Base-by-base conservation (phyloP, 2,113 vertebrate genomes). In the Ceyx cyanopectus region DNA sequence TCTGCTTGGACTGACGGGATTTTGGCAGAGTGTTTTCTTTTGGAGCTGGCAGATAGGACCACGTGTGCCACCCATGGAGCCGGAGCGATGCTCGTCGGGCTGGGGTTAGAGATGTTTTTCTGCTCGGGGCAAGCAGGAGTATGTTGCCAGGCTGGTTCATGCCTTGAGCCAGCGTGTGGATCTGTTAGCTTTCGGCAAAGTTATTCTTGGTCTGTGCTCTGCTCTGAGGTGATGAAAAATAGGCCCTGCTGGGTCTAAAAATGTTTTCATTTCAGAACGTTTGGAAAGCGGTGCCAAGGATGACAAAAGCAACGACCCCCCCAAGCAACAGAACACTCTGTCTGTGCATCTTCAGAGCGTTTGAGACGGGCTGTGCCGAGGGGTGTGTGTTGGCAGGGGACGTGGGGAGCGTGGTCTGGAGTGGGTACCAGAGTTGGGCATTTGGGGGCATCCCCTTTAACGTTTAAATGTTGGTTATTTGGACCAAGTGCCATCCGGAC, bases 281-380 rank as follows among this genome's bases (percentile, higher is more conserved):
- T 84, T 79, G 61, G 70, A 50, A 50, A 91, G 67, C 2, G 0
- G 30, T 12, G 75, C 93, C 89, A 87, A 81, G 48, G 58, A 86
- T 85, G 84, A 89, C 94, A 91, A 87, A 89, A 84, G 87, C 74
- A 62, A 81, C 88, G 77, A 30, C n/a, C 20, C 54, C 40, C 63
- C 40, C 32, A n/a, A 57, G 91, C 53, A 26, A 24, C 66, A 48
- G 30, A 89, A 7, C 1, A 0, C 53, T 54, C 37, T 0, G 4
- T 57, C 2, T 6, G 15, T 8, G 56, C 32, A 1, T 57, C 66
- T 63, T 26, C 76, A 12, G 58, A 66, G 60, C 0, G 0, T 26
- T 12, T 4, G 54, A 26, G 85, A 10, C 14, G n/a, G 41, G 34
- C 45, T 17, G 34, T 12, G 72, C 68, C 5, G 20, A 17, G 75